phyloP scores from a whole-genome alignment of 2,888 invertebrate species.

The Andrena dorsata region DNA sequence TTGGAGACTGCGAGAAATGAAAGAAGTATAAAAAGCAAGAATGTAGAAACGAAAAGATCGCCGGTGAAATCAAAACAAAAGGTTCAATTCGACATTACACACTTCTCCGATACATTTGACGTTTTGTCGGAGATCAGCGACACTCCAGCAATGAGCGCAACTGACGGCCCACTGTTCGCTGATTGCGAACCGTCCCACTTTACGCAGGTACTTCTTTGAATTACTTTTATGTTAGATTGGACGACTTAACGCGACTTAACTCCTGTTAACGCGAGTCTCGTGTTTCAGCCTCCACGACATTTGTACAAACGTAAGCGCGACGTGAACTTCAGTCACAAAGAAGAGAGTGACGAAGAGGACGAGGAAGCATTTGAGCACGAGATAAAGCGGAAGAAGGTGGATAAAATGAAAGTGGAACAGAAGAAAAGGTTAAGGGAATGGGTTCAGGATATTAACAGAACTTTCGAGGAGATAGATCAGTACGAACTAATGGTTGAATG shows the following conservation, averaged over 20 bases:
- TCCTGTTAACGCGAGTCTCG: not conserved
- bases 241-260: not conserved
- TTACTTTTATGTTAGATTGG: conserved; percentile 5
- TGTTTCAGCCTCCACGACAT: conserved; percentile 77
- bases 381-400: conserved; percentile 65
- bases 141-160: conserved; percentile 26
- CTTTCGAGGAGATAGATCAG: conserved; percentile 80
- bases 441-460: conserved; percentile 76
- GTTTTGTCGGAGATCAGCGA: conserved; percentile 59
- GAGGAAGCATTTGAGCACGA: conserved; percentile 26
- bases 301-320: conserved; percentile 78
- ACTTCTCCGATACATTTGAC: conserved; percentile 79
- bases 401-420: conserved; percentile 68
- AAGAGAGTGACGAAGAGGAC: conserved; percentile 56
- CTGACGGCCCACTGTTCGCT: conserved; percentile 72
- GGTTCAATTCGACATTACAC: conserved; percentile 42
- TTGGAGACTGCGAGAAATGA: conserved; percentile 27
- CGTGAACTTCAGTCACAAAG: conserved; percentile 53
- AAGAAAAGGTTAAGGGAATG: conserved; percentile 73
- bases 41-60: conserved; percentile 8
- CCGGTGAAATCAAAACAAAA: conserved; percentile 20
- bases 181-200: conserved; percentile 78
- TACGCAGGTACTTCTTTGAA: conserved; percentile 69
- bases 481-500: conserved; percentile 78
- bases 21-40: conserved; percentile 22